These are phyloP conservation scores for Larimichthys crocea DNA, from an alignment of 2,113 vertebrate species.

Conservation along the genomic window DNA sequence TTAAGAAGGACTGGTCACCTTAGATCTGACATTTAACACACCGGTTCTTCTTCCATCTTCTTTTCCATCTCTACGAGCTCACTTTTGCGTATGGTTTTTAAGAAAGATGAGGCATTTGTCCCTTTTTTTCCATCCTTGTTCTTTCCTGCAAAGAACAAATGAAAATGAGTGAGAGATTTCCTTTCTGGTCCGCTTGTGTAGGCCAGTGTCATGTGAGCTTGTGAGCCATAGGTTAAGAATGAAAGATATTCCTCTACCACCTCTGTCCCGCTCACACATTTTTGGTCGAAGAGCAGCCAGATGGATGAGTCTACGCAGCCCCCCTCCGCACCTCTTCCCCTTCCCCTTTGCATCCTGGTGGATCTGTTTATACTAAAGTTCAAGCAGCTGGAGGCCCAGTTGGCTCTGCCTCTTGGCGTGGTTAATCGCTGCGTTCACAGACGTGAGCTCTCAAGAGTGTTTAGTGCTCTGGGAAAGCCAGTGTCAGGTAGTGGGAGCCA, in stretches of 20 bases:
- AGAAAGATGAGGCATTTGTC: not conserved
- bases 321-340: not conserved
- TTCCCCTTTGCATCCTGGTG: constrained; percentile 36
- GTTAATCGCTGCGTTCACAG: constrained; percentile 54
- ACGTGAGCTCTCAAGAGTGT: constrained; percentile 51
- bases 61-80: not conserved
- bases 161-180: constrained; percentile 25
- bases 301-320: constrained; percentile 16
- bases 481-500: constrained; percentile 71
- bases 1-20: not conserved
- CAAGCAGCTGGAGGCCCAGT: constrained; percentile 71
- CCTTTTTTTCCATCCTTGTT: not conserved
- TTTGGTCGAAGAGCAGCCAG: constrained; percentile 39
- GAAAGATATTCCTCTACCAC: constrained; percentile 71
- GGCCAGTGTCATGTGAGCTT: constrained; percentile 47
- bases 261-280: constrained; percentile 69
- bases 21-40: not conserved
- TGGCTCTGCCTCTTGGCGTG: constrained; percentile 58
- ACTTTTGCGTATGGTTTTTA: not conserved
- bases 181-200: constrained; percentile 26
- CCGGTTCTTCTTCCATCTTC: not conserved
- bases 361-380: constrained; percentile 72
- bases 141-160: not conserved
- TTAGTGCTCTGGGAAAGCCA: constrained; percentile 65
- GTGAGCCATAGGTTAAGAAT: constrained; percentile 67